Base-by-base conservation (phyloP, 2,888 invertebrate genomes). In the Hylaea fasciaria region DNA sequence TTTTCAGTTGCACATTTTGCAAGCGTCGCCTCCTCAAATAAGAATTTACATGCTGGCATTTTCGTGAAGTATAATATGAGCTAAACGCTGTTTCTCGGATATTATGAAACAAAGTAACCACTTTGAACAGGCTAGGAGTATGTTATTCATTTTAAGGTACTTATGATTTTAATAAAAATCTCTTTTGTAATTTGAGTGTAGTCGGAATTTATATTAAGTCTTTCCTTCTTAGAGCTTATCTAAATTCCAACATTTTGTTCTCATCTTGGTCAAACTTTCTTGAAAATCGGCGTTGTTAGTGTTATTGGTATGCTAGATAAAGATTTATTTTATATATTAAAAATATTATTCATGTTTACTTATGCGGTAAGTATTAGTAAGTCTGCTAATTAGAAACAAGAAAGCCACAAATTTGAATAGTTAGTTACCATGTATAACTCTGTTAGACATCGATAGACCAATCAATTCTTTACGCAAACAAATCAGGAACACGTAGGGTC, bases 21-120 rank as follows among this genome's bases (percentile, higher is more conserved):
- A 43, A 47, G 37, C 9, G n/a, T 41, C n/a, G 43, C 16, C 29
- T 50, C 16, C 37, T 22, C 32, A 32, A 32, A 32, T 32, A 32
- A 32, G 32, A 32, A 52, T 58, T 52, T 52, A 28, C 58, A 52
- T 53, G 58, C 39, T 58, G 46, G 28, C 22, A 48, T 58, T 47
- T 57, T 28, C 14, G 37, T 46, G 45, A 46, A 12, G 52, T 9
- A 16, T 48, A 52, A 58, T 53, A 37, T 44, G 32, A 46, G 50
- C 49, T 44, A 28, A 49, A 39, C 28, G 37, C 12, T 40, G 44
- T 46, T 57, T 46, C 50, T 57, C 51, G 50, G 57, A 46, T 39
- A 45, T n/a, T n/a, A n/a, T 44, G 43, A 50, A 39, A 46, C 46
- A 51, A 50, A 51, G 50, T 51, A 57, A 51, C 44, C 49, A 49